Conservation (phyloP, 2,113 vertebrate genomes). For the Morone chrysops region DNA sequence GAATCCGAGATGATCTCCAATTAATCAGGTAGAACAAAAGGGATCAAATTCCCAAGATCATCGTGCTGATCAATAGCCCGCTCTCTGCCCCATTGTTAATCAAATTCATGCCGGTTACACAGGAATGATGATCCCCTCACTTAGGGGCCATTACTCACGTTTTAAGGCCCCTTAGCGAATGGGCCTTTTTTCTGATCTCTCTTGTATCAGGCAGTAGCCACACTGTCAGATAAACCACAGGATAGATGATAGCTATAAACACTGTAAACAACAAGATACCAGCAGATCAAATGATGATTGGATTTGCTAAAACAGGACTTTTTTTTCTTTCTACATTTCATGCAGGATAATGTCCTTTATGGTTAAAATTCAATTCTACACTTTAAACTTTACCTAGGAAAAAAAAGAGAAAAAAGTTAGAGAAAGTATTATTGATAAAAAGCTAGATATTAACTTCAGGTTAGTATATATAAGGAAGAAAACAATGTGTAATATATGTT, state of each 20-base stretch:
- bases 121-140: conserved; percentile 73
- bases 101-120: conserved; percentile 37
- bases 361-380: neutral
- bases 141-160: conserved; percentile 66
- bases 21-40: conserved; percentile 68
- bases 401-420: neutral
- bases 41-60: conserved; percentile 68
- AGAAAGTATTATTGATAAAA: neutral
- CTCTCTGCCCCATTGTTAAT: conserved; percentile 37
- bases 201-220: conserved; percentile 20
- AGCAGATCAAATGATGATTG: conserved; percentile 48
- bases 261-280: conserved; percentile 33
- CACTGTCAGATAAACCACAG: conserved; percentile 50
- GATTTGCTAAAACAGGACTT: conserved; percentile 29
- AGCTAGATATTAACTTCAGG: neutral
- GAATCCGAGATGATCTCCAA: conserved; percentile 62
- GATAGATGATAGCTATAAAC: conserved; percentile 54
- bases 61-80: conserved; percentile 65
- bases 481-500: neutral
- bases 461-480: neutral
- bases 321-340: neutral
- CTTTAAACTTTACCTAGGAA: neutral
- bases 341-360: no score
- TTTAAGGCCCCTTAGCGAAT: conserved; percentile 25
- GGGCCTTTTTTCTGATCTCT: conserved; percentile 3